Conservation (phyloP, 2,113 vertebrate genomes). For the Aptenodytes patagonicus region DNA sequence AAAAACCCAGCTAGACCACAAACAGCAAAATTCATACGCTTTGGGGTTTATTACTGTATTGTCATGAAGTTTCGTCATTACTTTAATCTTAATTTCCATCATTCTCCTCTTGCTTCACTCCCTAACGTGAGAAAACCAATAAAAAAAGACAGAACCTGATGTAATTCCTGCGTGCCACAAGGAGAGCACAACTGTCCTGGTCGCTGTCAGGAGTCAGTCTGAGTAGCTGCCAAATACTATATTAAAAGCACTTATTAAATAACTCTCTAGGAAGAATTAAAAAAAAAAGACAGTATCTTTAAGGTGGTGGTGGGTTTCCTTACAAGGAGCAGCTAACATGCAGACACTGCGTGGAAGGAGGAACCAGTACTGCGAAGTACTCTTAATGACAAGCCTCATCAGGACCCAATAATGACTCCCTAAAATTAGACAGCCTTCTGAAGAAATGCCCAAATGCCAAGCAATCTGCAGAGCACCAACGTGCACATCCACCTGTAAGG, state of each 20-base stretch:
- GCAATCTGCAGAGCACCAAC: background rate
- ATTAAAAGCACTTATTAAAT: background rate
- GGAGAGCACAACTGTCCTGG: background rate
- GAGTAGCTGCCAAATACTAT: background rate
- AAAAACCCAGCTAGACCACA: background rate
- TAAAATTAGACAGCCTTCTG: background rate
- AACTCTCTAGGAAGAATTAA: rapidly evolving
- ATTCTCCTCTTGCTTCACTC: background rate
- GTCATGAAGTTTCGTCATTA: background rate
- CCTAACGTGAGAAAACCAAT: background rate
- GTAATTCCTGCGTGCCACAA: rapidly evolving
- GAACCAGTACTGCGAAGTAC: background rate
- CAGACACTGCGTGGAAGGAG: rapidly evolving
- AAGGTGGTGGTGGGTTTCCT: background rate
- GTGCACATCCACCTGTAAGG: background rate
- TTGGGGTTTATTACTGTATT: rapidly evolving
- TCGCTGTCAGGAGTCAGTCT: background rate
- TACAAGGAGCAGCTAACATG: background rate
- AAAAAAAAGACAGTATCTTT: background rate
- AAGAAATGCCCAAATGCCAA: background rate
- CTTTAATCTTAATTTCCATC: background rate
- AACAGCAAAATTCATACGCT: rapidly evolving
- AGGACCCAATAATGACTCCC: background rate
- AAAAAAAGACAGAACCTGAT: background rate
- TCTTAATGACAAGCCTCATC: background rate